Percentiles rank a stretch among this genome's conserved stretches.
Conservation (phyloP, 2,888 invertebrate genomes). For the Mesorhabditis spiculigera region DNA sequence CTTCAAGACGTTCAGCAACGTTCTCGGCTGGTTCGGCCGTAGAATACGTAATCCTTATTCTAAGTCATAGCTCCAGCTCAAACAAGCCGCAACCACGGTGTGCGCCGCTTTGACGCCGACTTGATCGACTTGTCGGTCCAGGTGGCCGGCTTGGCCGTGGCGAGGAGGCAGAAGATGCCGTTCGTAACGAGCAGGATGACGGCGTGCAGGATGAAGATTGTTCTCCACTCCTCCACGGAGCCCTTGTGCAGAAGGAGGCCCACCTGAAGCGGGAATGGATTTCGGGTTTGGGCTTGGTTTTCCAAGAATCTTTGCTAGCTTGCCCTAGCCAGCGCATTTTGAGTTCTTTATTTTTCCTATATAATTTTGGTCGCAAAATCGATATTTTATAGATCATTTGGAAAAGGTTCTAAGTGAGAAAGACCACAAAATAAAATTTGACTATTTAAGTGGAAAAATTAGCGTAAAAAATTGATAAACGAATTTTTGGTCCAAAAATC, state of each 20-base stretch:
- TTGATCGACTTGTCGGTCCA: conserved; percentile 41
- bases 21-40: conserved; percentile 10
- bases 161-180: conserved; percentile 48
- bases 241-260: conserved; percentile 29
- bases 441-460: no score
- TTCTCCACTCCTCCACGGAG: conserved; percentile 42
- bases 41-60: conserved; percentile 23
- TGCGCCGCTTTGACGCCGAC: conserved; percentile 16
- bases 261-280: conserved; percentile 15
- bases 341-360: no score
- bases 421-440: no score
- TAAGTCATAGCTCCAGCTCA: conserved; percentile 29
- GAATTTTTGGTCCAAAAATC: not conserved
- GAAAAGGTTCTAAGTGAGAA: no score
- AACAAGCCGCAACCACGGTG: conserved; percentile 18
- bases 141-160: conserved; percentile 48
- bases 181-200: conserved; percentile 45
- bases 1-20: conserved; percentile 26
- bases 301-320: not conserved
- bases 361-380: no score
- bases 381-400: no score
- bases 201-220: conserved; percentile 52
- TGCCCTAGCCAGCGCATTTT: not conserved
- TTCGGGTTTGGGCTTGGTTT: not conserved
- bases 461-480: not conserved